phyloP scores from a whole-genome alignment of 2,888 invertebrate genomes.

The Orthonevra nobilis region DNA sequence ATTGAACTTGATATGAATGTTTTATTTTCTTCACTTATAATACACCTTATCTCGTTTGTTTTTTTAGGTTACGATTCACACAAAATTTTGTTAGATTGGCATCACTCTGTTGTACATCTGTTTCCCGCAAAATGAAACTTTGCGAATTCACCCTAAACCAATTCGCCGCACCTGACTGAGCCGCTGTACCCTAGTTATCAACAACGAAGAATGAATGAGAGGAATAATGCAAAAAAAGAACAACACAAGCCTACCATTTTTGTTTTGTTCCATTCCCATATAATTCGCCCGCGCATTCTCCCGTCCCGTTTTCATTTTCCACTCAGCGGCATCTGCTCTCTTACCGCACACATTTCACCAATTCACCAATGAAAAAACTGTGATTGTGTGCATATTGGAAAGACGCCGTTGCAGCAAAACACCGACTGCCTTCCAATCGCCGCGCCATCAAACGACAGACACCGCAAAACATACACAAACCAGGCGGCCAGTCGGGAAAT shows the following conservation, averaged over 20 bases:
- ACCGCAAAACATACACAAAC: conserved; percentile 48
- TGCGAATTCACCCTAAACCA: not conserved
- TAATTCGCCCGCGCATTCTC: conserved; percentile 4
- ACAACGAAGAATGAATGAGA: not conserved
- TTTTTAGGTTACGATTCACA: too few relatives aligned
- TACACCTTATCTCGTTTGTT: too few relatives aligned
- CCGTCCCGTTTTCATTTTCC: conserved; percentile 14
- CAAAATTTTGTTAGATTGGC: too few relatives aligned
- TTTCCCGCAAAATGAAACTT: too few relatives aligned
- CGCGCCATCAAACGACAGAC: conserved; percentile 14
- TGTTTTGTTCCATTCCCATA: conserved; percentile 53
- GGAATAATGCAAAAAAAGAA: too few relatives aligned
- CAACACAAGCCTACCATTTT: too few relatives aligned
- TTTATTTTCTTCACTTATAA: too few relatives aligned
- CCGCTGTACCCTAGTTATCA: conserved; percentile 31
- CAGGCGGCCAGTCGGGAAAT: conserved; percentile 58
- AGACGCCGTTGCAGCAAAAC: conserved; percentile 45
- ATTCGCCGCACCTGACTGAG: conserved; percentile 13
- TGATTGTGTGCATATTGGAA: conserved; percentile 31
- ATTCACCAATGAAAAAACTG: conserved; percentile 27
- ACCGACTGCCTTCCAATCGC: conserved; percentile 23
- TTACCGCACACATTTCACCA: not conserved
- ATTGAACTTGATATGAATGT: too few relatives aligned
- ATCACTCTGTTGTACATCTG: too few relatives aligned
- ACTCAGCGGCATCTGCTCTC: too few relatives aligned